Evolutionary conservation across 2,113 vertebrate species (phyloP), one percentile per base, ranked within the genome.

Genomic region (Anser cygnoides): DNA sequence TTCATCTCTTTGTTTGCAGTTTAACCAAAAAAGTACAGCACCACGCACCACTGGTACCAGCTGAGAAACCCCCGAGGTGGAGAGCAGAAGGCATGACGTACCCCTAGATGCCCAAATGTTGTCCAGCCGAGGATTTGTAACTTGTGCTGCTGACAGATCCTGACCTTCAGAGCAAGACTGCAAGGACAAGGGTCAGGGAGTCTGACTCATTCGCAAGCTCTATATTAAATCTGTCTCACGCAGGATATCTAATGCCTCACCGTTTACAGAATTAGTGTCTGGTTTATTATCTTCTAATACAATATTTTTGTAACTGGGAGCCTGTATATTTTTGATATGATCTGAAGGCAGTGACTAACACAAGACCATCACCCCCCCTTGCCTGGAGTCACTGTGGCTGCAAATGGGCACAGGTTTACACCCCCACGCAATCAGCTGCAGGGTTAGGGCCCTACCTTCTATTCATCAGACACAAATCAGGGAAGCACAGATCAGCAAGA

Each of bases 141-240:
- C 29, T 68, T 66, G 49, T 89, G 86, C 23, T 89, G 49, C 44
- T 84, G 57, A 13, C 11, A 59, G 39, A 35, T 57, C 93, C 75
- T 92, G 84, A 73, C 94, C 84, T 96, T 95, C 84, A 54, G 52
- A 84, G 10, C 33, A 84, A 74, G 78, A 82, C 46, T 75, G 49
- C 58, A 67, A 84, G 58, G 73, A 84, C 20, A 84, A 35, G 22
- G 77, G 74, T 79, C 84, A 75, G 87, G n/a, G 17, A 95, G 18
- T 15, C 57, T 87, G 84, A 95, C 35, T 92, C 3, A 89, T 91
- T 84, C 84, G 57, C 87, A 61, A 82, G 37, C 66, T 87, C 78
- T 73, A 78, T 93, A 95, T 92, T 82, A 92, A 93, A 93, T 92
- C 84, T 75, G 73, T 95, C 84, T 95, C 91, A 76, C 84, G 20